phyloP scores from a whole-genome alignment of 2,797 vertebrate genomes.

The Serranus cabrilla region DNA sequence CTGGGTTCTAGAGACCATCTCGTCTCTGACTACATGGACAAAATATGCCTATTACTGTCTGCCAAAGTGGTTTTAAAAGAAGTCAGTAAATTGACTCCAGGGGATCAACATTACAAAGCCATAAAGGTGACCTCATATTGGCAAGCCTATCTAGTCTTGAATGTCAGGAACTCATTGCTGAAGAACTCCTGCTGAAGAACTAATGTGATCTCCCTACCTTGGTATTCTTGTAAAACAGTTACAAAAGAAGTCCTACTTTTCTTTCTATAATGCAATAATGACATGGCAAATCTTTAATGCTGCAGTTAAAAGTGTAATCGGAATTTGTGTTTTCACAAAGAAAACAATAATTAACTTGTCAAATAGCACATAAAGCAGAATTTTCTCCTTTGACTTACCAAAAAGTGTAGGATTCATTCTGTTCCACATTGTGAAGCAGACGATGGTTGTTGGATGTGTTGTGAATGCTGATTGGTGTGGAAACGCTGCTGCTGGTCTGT shows the following conservation, averaged over 20 bases:
- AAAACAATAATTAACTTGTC: not conserved
- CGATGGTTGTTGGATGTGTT: constrained; percentile 1
- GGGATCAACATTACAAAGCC: not conserved
- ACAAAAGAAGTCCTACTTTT: not conserved
- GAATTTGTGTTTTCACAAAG: not conserved
- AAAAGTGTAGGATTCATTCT: not conserved
- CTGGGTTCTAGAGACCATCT: not conserved
- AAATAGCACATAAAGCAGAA: not conserved
- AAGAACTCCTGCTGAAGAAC: not conserved
- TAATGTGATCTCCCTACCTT: not conserved
- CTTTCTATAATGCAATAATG: not conserved
- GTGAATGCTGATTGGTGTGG: constrained; percentile 19
- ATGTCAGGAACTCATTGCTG: not conserved
- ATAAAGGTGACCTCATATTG: constrained; percentile 4
- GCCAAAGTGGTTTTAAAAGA: not conserved
- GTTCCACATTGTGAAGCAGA: not conserved
- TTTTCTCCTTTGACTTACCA: not conserved
- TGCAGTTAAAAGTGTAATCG: not conserved
- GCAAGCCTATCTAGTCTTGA: not conserved
- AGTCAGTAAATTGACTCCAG: constrained; percentile 1
- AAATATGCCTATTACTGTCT: not conserved
- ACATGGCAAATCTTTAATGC: not conserved
- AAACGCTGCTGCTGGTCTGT: constrained; percentile 6
- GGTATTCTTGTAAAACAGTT: not conserved
- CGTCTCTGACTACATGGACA: not conserved